Conservation (phyloP, 2,888 invertebrate species). For the Brachylomia viminalis region DNA sequence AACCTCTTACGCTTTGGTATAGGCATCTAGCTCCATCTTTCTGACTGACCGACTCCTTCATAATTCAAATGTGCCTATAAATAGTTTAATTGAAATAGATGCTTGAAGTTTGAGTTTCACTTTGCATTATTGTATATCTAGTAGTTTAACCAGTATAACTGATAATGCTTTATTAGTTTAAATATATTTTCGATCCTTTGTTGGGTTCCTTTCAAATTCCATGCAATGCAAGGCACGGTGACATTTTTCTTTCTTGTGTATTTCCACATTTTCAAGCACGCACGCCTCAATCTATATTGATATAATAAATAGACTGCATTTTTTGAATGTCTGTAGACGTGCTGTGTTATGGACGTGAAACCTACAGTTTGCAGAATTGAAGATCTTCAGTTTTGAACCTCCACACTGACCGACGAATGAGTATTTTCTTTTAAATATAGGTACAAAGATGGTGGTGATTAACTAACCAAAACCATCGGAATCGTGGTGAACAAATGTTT, state of each 20-base stretch:
- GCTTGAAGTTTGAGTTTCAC: background rate
- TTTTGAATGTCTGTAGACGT: constrained; percentile 41
- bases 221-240: background rate
- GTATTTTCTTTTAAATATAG: background rate
- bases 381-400: background rate
- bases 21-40: background rate
- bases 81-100: background rate
- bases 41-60: too few relatives aligned
- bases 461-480: background rate
- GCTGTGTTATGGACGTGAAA: too few relatives aligned
- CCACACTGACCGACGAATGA: background rate
- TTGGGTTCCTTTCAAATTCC: background rate
- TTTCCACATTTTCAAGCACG: constrained; percentile 6
- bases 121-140: background rate
- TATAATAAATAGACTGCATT: constrained; percentile 76
- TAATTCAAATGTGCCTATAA: background rate
- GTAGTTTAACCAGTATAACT: background rate
- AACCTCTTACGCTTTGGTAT: background rate
- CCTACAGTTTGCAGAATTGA: background rate
- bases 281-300: constrained; percentile 5
- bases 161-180: background rate
- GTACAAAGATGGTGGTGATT: background rate
- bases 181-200: too few relatives aligned
- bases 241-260: constrained; percentile 2
- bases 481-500: background rate